Base-by-base conservation (phyloP, 2,113 vertebrate species). In the Otolemur garnettii region DNA sequence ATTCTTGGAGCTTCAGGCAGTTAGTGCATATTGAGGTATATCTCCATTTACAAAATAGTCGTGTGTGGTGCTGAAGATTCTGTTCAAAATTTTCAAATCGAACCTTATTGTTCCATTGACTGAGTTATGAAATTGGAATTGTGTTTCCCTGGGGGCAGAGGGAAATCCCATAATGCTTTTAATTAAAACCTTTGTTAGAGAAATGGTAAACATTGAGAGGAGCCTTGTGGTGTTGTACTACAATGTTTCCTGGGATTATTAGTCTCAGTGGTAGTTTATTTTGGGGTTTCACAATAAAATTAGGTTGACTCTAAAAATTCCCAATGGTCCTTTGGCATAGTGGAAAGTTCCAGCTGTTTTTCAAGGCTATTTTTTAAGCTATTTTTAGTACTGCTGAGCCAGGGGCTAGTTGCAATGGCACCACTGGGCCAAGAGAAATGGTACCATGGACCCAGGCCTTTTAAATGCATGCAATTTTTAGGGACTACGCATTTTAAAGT, bases 121-220 rank as follows among this genome's bases (percentile, higher is more conserved):
- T 89, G 38, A 86, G 10, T 90, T 96, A 83, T 90, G 90, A 94
- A 93, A 90, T 77, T 72, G 35, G 22, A 90, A 80, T 50, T 89
- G 28, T 71, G 19, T 86, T 96, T 96, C 86, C 85, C 19, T 69
- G 42, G 7, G 69, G 60, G 50, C 42, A 69, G 62, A 86, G 33
- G 57, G 35, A 96, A 82, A 91, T 94, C 33, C 74, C 45, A n/a
- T 90, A 86, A 93, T 66, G 53, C 45, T 91, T 19, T 91, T 93
- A 95, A 96, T 97, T 96, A 96, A 93, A 97, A 89, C 68, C 96
- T 88, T 79, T 72, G 45, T 91, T 86, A 22, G 55, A 95, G 74
- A 91, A 92, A 53, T 59, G 38, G 22, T 91, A 68, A 72, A 11
- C 26, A 35, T 35, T 4, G 12, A 87, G 87, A 38, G 21, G n/a